A percentile compares a stretch with the other conserved stretches of the same genome.
phyloP scores from a whole-genome alignment of 2,113 vertebrate species.

The Neoarius graeffei region DNA sequence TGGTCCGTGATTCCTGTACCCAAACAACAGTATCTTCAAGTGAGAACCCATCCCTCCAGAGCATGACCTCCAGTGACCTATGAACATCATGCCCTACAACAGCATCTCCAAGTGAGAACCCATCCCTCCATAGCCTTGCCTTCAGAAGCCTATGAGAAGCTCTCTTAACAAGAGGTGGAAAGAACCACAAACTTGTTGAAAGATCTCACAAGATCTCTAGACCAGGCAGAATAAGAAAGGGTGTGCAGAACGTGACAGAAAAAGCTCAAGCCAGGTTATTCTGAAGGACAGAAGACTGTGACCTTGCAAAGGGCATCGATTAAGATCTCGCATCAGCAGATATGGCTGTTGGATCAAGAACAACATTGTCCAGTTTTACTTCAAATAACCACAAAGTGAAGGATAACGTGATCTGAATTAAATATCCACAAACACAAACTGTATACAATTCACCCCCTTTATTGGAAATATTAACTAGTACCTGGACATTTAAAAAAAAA shows the following conservation, averaged over 20 bases:
- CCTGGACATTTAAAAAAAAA: conserved; percentile 74
- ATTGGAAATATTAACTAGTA: conserved; percentile 75
- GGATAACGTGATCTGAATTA: conserved; percentile 9
- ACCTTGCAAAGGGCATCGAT: too few species aligned
- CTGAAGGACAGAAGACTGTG: too few species aligned
- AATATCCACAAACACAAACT: conserved; percentile 51
- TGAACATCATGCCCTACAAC: background rate
- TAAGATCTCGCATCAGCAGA: too few species aligned
- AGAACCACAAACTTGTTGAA: too few species aligned
- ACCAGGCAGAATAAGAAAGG: too few species aligned
- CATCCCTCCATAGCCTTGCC: background rate
- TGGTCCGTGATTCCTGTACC: conserved; percentile 61
- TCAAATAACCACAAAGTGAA: background rate
- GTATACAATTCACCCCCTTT: conserved; percentile 67
- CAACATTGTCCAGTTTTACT: background rate
- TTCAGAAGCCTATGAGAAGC: too few species aligned
- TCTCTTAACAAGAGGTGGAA: too few species aligned
- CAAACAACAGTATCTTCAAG: background rate
- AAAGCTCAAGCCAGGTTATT: too few species aligned
- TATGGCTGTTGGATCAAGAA: too few species aligned
- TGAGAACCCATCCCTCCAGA: background rate
- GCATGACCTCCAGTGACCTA: background rate
- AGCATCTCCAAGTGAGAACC: background rate
- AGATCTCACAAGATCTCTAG: too few species aligned
- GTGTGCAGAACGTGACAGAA: too few species aligned